phyloP scores from a whole-genome alignment of 2,113 vertebrate genomes.

The Sphaerodactylus townsendi region DNA sequence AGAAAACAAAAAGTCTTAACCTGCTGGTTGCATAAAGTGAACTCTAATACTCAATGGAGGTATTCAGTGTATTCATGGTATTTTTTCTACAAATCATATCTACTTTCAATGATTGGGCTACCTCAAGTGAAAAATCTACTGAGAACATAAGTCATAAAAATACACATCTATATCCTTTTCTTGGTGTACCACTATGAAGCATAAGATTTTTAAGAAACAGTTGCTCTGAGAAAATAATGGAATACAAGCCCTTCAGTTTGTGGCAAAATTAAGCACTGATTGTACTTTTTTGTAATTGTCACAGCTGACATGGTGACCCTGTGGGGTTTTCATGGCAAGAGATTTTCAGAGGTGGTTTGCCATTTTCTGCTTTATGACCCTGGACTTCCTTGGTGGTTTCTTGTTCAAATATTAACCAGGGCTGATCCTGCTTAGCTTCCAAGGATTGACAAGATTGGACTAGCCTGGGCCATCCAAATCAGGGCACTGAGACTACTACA shows the following conservation, averaged over 20 bases:
- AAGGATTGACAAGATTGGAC: no score
- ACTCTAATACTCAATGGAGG: background rate
- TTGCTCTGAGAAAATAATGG: background rate
- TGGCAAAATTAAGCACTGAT: background rate
- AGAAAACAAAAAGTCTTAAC: no score
- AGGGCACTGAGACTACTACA: no score
- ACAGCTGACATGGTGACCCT: no score
- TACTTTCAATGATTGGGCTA: background rate
- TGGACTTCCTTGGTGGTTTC: no score
- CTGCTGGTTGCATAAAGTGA: background rate
- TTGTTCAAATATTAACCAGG: no score
- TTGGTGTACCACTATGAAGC: background rate
- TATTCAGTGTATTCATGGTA: slow-evolving; percentile 16
- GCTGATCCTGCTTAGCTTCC: no score
- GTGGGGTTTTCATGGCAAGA: no score
- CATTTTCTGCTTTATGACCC: no score
- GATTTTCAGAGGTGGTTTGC: no score
- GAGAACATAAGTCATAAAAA: slow-evolving; percentile 20
- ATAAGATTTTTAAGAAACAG: background rate
- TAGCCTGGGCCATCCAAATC: no score
- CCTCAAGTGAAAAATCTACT: slow-evolving; percentile 24
- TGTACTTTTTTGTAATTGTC: no score
- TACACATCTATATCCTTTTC: slow-evolving; percentile 21
- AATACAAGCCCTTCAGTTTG: background rate
- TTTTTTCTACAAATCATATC: slow-evolving; percentile 12